Evolutionary conservation across 1,140 invertebrate species (phyloP), one percentile per base, ranked within the genome.

Genomic region (Lepidurus apus): DNA sequence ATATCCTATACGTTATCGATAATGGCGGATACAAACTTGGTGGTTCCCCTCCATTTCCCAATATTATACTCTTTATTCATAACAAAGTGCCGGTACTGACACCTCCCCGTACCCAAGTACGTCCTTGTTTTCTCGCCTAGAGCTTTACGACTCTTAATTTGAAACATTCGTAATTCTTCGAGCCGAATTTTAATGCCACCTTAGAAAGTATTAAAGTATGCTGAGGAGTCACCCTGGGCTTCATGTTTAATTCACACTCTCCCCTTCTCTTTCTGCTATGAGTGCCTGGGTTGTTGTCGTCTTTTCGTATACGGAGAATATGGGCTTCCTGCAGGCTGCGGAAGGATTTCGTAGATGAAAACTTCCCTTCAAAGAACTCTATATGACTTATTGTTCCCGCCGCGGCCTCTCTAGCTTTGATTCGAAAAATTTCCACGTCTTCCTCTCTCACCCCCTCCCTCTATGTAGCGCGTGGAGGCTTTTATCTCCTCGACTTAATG

Each of bases 271-370:
- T 11, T 65, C 17, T 34, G 34, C 4, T 65, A 65, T 13, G 53
- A 13, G 17, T 10, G 53, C 53, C 6, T 13, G 6, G 53, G 53
- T 65, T 65, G 53, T 65, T 65, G 53, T 65, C 53, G 53, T 65
- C 17, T 65, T 65, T 65, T 34, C 2, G 34, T 34, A 21, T 65
- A 65, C 8, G 53, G 53, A 8, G 53, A 65, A 65, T 21, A 65
- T 65, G 53, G 53, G 53, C 17, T 17, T 65, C n/a, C 17, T 21
- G 21, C 34, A 34, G 34, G 34, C 34, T 34, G 34, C 34, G 21
- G 53, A 65, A 65, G 53, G 53, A 65, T 65, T 65, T n/a, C 53
- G 53, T 21, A 65, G 53, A 65, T 21, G 53, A 65, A 65, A 65
- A 9, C 53, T 21, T 21, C 53, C 21, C 45, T 21, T 65, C 53